Conservation (phyloP, 2,113 vertebrate genomes). For the Daphoenositta chrysoptera region DNA sequence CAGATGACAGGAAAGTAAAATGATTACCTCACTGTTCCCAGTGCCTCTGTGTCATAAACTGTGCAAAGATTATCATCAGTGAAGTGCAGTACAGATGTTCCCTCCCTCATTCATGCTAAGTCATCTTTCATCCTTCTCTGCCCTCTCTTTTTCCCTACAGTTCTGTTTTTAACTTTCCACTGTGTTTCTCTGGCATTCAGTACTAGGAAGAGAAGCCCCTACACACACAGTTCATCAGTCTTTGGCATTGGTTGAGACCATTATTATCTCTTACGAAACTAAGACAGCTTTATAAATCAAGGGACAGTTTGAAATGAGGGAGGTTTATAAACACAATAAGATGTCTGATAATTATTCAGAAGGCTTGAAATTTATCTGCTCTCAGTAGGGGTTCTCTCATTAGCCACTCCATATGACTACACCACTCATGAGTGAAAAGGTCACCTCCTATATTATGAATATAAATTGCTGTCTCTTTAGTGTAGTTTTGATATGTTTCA, state of each 20-base stretch:
- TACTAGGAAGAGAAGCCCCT: not conserved
- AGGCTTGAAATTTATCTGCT: slow-evolving; percentile 2
- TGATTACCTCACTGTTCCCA: slow-evolving; percentile 24
- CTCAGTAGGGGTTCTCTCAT: not conserved
- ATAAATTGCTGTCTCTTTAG: slow-evolving; percentile 38
- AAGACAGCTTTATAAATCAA: slow-evolving; percentile 61
- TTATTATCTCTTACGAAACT: slow-evolving; percentile 5
- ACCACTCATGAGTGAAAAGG: slow-evolving; percentile 48
- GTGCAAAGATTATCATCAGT: slow-evolving; percentile 32
- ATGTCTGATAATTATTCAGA: slow-evolving; percentile 55
- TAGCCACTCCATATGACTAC: slow-evolving; percentile 26
- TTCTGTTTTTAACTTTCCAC: slow-evolving; percentile 1
- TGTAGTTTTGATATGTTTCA: slow-evolving; percentile 29
- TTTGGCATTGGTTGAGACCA: not conserved
- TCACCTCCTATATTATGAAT: slow-evolving; percentile 58
- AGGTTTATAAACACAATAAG: slow-evolving; percentile 54
- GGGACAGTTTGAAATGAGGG: slow-evolving; percentile 28
- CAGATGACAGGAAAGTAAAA: slow-evolving; percentile 25
- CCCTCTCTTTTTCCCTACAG: not conserved
- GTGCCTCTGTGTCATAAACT: slow-evolving; percentile 25
- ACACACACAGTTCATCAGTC: slow-evolving; percentile 7
- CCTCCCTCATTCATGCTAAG: not conserved
- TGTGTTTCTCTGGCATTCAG: not conserved
- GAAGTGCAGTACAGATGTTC: slow-evolving; percentile 41
- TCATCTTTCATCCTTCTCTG: slow-evolving; percentile 23